Conservation (phyloP, 2,113 vertebrate genomes). For the Mellivora capensis region DNA sequence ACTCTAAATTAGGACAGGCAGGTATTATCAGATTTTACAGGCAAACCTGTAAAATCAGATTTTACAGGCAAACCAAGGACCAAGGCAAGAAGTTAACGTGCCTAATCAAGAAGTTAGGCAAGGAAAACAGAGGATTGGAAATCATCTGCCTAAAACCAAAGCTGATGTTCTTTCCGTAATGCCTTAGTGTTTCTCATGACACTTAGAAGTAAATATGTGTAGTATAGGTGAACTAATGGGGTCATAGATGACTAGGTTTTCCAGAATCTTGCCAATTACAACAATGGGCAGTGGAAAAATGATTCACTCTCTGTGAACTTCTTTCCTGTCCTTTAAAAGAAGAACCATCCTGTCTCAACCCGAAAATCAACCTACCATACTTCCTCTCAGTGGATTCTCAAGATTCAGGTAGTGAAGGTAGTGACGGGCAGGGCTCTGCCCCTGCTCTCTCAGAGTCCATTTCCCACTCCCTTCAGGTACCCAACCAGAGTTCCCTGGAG, state of each 20-base stretch:
- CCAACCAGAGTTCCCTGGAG: neutral
- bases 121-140: neutral
- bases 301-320: neutral
- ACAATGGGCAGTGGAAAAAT: neutral
- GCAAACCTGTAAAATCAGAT: neutral
- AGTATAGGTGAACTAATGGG: neutral
- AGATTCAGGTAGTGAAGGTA: neutral
- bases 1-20: neutral
- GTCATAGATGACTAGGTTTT: neutral
- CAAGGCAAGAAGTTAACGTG: neutral
- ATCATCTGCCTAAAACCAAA: neutral
- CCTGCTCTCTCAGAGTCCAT: neutral
- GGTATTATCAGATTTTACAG: neutral
- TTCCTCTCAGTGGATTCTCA: neutral
- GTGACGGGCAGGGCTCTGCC: neutral
- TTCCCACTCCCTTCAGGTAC: too few species aligned
- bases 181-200: neutral
- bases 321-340: neutral
- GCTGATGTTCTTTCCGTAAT: neutral
- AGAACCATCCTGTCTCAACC: neutral
- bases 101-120: neutral
- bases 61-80: neutral
- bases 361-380: neutral
- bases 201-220: neutral
- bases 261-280: neutral